phyloP scores from a whole-genome alignment of 1,140 invertebrate genomes.

The Diachasmimorpha longicaudata region DNA sequence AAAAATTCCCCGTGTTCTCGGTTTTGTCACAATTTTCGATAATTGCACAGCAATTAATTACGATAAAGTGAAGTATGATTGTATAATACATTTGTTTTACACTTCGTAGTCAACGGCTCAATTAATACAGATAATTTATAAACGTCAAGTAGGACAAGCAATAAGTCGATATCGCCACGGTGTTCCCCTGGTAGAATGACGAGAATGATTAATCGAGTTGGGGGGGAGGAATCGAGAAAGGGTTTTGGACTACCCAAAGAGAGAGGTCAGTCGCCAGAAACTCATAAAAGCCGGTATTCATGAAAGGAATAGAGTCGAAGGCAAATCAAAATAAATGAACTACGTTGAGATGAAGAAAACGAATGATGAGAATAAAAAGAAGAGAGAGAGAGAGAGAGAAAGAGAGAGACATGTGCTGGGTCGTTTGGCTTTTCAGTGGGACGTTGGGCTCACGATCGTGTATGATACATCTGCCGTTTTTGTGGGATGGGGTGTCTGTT shows the following conservation, averaged over 20 bases:
- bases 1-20: neutral
- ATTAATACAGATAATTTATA: constrained; percentile 27
- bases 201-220: constrained; percentile 25
- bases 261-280: neutral
- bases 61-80: neutral
- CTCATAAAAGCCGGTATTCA: neutral
- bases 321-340: constrained; percentile 12
- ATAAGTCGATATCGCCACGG: constrained; percentile 4
- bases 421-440: constrained; percentile 1
- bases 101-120: constrained; percentile 22
- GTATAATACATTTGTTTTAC: constrained; percentile 25
- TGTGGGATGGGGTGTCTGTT: constrained; percentile 9
- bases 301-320: neutral
- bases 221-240: neutral
- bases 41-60: constrained; percentile 2
- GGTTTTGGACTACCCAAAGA: neutral
- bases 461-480: constrained; percentile 33
- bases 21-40: neutral
- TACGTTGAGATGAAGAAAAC: neutral
- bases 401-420: neutral
- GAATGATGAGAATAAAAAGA: neutral
- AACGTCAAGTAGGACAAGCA: constrained; percentile 13
- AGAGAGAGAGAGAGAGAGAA: neutral
- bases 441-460: neutral
- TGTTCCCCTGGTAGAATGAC: constrained; percentile 9